Conservation (phyloP, 2,113 vertebrate species). For the Phrynosoma platyrhinos region DNA sequence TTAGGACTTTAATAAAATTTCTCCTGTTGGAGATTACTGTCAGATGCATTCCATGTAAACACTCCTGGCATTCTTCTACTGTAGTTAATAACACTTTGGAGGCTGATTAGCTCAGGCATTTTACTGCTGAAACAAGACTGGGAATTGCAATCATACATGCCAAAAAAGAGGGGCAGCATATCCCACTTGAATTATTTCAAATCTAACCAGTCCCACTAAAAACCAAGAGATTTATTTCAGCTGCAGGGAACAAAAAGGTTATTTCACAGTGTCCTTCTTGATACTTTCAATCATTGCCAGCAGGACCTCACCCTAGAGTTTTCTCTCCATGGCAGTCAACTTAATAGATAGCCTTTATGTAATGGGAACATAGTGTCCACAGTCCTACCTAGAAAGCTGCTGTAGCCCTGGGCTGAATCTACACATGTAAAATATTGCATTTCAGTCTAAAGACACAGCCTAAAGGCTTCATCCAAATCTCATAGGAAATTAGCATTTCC, state of each 20-base stretch:
- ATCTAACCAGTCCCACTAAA: not conserved
- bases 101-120: not conserved
- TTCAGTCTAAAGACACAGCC: too few species aligned
- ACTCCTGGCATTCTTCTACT: not conserved
- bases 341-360: not conserved
- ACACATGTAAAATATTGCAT: too few species aligned
- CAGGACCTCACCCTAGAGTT: not conserved
- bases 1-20: slow-evolving; percentile 31
- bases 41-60: not conserved
- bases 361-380: not conserved
- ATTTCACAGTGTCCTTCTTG: not conserved
- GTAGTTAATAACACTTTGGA: slow-evolving; percentile 13
- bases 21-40: not conserved
- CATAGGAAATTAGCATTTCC: too few species aligned
- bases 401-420: too few species aligned
- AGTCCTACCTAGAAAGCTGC: too few species aligned
- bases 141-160: not conserved
- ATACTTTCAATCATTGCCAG: not conserved
- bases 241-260: not conserved
- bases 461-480: too few species aligned
- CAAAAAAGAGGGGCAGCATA: not conserved
- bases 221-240: not conserved
- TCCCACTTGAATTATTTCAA: not conserved
- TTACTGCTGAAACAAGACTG: not conserved
- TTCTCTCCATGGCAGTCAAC: not conserved